Evolutionary conservation across 2,113 vertebrate species (phyloP), one percentile per base, ranked within the genome.

Genomic region (Corydoras maculifer): DNA sequence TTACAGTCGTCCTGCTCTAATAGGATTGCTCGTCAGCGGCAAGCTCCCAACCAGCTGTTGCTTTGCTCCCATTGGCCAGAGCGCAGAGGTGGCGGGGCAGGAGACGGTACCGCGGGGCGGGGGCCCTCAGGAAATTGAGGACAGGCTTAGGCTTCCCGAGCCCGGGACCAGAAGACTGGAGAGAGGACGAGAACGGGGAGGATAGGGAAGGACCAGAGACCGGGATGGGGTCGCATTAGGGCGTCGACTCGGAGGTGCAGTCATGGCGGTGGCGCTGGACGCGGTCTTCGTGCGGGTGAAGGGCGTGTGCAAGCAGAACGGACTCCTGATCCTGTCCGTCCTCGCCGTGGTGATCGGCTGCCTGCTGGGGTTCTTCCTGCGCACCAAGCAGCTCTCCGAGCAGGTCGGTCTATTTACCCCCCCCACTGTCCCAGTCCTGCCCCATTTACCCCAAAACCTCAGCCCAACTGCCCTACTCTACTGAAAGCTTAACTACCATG

Each of bases 281-380:
- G 91, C 93, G 14, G 73, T 93, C 75, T 91, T 93, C 80, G 80
- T 88, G 72, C 90, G 93, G 70, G 90, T 92, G 82, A 93, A 93
- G 84, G 94, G 93, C 2, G 93, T 95, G 63, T 97, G 92, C 82
- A 91, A 88, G 75, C 93, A 91, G 81, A 99, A 99, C 0, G 94
- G 95, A 11, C 89, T 99, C 78, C 94, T 99, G 80, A 94, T 99
- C 84, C 91, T 99, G 76, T 99, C 96, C 0, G 96, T 99, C 70
- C 9, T 99, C 58, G 97, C 96, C 0, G 96, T 99, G 80, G 89
- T 94, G 71, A 89, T 98, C 14, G 96, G 96, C 29, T 99, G 96
- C 84, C 91, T 98, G 63, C 85, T 99, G 0, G 96, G 96, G 50
- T 99, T 99, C 87, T 97, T 98, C 84, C 90, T 99, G 77, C 88